Percentiles rank a stretch among this genome's conserved stretches.
Evolutionary conservation across 2,113 vertebrate species (phyloP).

Genomic region (Emberiza fucata): DNA sequence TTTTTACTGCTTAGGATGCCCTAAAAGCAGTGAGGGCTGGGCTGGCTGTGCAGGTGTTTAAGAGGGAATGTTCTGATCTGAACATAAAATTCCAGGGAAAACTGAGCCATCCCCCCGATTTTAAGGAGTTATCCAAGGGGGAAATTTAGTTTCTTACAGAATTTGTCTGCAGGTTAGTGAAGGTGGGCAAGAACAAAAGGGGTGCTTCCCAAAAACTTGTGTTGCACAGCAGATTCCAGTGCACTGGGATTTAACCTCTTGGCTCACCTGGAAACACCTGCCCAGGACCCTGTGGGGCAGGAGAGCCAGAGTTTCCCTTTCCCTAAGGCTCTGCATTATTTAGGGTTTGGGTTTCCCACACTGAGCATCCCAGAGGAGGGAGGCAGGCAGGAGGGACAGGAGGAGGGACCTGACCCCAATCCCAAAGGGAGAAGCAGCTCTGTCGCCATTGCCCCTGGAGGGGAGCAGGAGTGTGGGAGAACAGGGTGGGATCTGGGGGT

Average conservation of each 20-base stretch:
- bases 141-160: not conserved
- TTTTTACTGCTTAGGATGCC: not conserved
- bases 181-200: not conserved
- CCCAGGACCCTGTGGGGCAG: not conserved
- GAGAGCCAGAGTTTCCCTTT: not conserved
- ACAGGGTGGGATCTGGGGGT: not conserved
- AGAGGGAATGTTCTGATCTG: not conserved
- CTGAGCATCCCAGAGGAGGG: not conserved
- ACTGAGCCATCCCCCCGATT: accelerated
- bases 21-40: not conserved
- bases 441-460: not conserved
- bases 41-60: not conserved
- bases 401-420: not conserved
- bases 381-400: not conserved
- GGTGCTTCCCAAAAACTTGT: accelerated
- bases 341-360: not conserved
- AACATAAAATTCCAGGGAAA: not conserved
- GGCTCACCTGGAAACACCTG: not conserved
- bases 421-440: not conserved
- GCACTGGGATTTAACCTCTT: not conserved
- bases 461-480: not conserved
- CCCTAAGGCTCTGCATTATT: not conserved
- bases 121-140: not conserved
- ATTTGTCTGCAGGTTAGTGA: not conserved
- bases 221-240: not conserved